These are phyloP conservation scores for Cryptotermes secundus DNA, from an alignment of 1,140 invertebrate species.

Conservation along the genomic window DNA sequence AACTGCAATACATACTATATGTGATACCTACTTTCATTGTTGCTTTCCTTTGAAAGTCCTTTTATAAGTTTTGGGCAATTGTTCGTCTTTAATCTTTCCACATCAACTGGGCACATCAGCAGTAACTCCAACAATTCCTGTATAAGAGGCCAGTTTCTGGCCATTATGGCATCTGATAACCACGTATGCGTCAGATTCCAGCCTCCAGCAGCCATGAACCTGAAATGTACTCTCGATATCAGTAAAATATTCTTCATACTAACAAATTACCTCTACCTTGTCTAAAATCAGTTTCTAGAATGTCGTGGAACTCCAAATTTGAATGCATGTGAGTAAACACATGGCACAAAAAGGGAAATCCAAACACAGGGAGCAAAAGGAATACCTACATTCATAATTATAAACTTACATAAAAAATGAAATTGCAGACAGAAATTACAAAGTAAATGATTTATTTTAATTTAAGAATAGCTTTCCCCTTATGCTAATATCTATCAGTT, in stretches of 20 bases:
- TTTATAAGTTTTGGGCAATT: slow-evolving; percentile 90
- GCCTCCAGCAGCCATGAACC: slow-evolving; percentile 85
- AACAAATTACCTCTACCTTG: background rate
- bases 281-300: slow-evolving; percentile 8
- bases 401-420: background rate
- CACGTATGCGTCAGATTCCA: slow-evolving; percentile 87
- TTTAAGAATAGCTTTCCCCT: no score
- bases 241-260: background rate
- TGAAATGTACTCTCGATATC: slow-evolving; percentile 44
- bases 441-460: no score
- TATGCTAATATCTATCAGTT: background rate
- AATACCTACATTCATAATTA: background rate
- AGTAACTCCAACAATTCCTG: slow-evolving; percentile 82
- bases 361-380: background rate
- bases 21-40: slow-evolving; percentile 65
- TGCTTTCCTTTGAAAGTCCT: slow-evolving; percentile 77
- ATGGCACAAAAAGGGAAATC: no score
- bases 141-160: slow-evolving; percentile 82
- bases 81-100: slow-evolving; percentile 86
- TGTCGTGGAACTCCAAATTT: background rate
- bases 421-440: background rate
- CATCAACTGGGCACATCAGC: slow-evolving; percentile 81
- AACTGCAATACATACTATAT: background rate
- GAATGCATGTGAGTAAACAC: background rate
- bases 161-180: slow-evolving; percentile 80